Percentiles rank a stretch among this genome's conserved stretches.
Conservation (phyloP, 2,888 invertebrate species). For the Silvanus unidentatus region DNA sequence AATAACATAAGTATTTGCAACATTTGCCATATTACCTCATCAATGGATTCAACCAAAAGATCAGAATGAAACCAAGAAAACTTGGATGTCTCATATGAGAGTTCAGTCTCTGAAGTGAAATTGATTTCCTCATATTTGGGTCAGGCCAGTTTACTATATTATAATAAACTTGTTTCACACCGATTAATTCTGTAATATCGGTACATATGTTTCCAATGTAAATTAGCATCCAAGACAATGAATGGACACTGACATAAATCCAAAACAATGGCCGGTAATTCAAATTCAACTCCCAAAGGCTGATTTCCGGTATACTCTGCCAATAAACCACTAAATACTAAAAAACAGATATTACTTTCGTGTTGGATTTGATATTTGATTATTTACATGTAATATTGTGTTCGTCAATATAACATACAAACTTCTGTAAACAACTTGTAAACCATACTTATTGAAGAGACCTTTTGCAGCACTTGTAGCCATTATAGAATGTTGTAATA, state of each 20-base stretch:
- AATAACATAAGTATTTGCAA: background rate
- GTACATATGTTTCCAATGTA: conserved; percentile 57
- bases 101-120: conserved; percentile 50
- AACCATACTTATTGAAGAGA: conserved; percentile 41
- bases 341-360: conserved; percentile 12
- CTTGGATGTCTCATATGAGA: conserved; percentile 60
- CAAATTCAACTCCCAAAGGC: conserved; percentile 53
- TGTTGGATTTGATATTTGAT: background rate
- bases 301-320: conserved; percentile 46
- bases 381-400: conserved; percentile 45
- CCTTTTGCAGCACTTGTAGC: conserved; percentile 48
- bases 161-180: conserved; percentile 59
- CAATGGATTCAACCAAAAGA: conserved; percentile 55
- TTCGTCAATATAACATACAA: conserved; percentile 50
- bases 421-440: conserved; percentile 46
- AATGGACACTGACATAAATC: conserved; percentile 48
- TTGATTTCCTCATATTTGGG: conserved; percentile 52
- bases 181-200: conserved; percentile 56
- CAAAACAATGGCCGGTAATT: conserved; percentile 47
- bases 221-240: conserved; percentile 53
- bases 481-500: conserved; percentile 55
- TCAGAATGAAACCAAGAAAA: conserved; percentile 51
- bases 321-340: conserved; percentile 51
- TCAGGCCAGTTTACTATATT: conserved; percentile 48
- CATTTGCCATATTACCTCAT: conserved; percentile 52